A percentile compares a stretch with the other conserved stretches of the same genome.
These are phyloP conservation scores for Tipula confusa DNA, from an alignment of 2,888 invertebrate genomes.

Conservation along the genomic window DNA sequence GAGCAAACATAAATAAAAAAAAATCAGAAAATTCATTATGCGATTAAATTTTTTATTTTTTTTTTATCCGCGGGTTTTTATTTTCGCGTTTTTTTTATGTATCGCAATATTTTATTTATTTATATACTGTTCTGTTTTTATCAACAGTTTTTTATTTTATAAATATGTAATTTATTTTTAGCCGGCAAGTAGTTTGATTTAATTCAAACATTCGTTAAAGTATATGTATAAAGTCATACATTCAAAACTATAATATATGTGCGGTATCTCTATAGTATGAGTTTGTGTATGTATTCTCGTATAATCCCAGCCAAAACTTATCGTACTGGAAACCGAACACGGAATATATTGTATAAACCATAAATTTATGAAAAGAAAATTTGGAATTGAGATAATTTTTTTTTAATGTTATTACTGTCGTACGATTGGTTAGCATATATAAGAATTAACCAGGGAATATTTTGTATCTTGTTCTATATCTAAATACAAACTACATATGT, in stretches of 20 bases:
- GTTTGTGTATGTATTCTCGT: not conserved
- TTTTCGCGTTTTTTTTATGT: not conserved
- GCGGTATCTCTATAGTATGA: not conserved
- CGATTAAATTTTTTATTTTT: too few species aligned
- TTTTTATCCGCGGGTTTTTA: not conserved
- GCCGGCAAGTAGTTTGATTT: not conserved
- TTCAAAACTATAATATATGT: not conserved
- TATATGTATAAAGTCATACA: too few species aligned
- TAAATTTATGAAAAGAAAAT: not conserved
- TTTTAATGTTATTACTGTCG: not conserved
- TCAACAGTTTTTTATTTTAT: not conserved
- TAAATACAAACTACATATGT: not conserved
- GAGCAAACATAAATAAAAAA: not conserved
- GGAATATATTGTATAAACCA: not conserved
- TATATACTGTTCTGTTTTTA: not conserved
- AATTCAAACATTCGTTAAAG: not conserved
- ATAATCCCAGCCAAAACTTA: not conserved
- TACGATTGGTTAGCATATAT: not conserved
- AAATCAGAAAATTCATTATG: not conserved
- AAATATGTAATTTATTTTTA: not conserved
- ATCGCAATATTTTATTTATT: not conserved
- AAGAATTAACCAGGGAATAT: not conserved
- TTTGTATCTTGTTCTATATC: not conserved
- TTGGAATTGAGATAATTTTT: not conserved
- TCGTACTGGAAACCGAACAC: not conserved